These are phyloP conservation scores for Phortica variegata DNA, from an alignment of 1,140 invertebrate genomes.

Conservation along the genomic window DNA sequence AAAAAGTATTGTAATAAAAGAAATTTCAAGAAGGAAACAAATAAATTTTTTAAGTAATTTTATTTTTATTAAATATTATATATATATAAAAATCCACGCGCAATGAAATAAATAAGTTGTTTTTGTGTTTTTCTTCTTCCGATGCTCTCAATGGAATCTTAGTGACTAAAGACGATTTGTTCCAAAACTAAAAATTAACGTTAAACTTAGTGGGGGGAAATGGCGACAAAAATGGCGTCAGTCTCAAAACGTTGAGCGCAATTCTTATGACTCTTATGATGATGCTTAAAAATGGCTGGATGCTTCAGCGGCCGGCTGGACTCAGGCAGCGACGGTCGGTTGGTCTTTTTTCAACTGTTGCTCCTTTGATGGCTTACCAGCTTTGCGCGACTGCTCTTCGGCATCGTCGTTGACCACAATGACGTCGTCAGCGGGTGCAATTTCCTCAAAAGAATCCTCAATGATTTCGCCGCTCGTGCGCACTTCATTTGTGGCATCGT, in stretches of 20 bases:
- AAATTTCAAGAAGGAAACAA: no score
- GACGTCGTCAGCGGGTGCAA: constrained; percentile 37
- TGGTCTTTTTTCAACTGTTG: constrained; percentile 1
- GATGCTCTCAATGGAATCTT: no score
- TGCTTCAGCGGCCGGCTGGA: constrained; percentile 24
- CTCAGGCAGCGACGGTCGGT: constrained; percentile 1
- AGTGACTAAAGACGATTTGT: neutral
- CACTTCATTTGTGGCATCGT: constrained; percentile 33
- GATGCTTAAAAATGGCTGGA: no score
- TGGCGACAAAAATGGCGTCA: constrained; percentile 18
- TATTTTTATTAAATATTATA: no score
- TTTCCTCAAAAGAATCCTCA: constrained; percentile 44
- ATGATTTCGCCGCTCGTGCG: constrained; percentile 38
- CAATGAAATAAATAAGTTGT: constrained; percentile 33
- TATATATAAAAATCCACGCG: constrained; percentile 39
- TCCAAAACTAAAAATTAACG: constrained; percentile 13
- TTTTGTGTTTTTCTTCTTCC: constrained; percentile 15
- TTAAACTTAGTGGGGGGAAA: no score
- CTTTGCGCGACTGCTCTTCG: constrained; percentile 4
- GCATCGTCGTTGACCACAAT: constrained; percentile 49
- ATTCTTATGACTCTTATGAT: no score
- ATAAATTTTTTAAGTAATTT: no score
- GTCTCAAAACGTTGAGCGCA: no score
- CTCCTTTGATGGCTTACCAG: constrained; percentile 6
- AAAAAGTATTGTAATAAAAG: no score